Percentiles rank a stretch among this genome's conserved stretches.
Conservation (phyloP, 2,888 invertebrate genomes). For the Therioaphis trifolii region DNA sequence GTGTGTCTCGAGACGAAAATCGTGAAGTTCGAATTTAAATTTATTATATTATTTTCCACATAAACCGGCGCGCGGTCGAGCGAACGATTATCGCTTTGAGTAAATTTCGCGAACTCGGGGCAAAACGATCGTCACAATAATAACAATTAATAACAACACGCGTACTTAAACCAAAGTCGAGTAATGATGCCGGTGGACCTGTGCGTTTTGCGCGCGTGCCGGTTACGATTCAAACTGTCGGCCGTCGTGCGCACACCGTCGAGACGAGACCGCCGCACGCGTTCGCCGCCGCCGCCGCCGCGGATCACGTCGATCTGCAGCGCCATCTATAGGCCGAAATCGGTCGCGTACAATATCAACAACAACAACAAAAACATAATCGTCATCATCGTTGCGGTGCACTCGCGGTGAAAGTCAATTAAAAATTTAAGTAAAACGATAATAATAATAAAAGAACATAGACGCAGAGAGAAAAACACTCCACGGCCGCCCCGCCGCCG, state of each 20-base stretch:
- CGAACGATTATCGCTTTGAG: no score
- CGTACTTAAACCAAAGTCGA: neutral
- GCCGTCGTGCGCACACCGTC: conserved; percentile 4
- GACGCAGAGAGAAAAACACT: neutral
- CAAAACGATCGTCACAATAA: neutral
- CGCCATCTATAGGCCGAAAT: conserved; percentile 32
- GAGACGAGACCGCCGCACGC: conserved; percentile 39
- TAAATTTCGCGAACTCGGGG: no score
- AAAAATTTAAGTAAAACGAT: neutral
- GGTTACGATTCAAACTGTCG: conserved; percentile 38
- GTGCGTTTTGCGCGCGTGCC: neutral
- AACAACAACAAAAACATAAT: no score
- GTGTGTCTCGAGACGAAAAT: no score
- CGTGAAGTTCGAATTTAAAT: no score
- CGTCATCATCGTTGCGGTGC: neutral
- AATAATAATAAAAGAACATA: neutral
- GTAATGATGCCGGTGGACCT: no score
- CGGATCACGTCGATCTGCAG: neutral
- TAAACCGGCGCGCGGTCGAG: no score
- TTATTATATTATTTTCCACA: no score
- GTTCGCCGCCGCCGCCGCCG: neutral
- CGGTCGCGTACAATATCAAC: neutral
- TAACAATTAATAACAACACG: neutral
- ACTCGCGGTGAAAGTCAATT: neutral
- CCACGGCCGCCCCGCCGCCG: neutral